Base-by-base conservation (phyloP, 2,113 vertebrate species). In the Okapia johnstoni region DNA sequence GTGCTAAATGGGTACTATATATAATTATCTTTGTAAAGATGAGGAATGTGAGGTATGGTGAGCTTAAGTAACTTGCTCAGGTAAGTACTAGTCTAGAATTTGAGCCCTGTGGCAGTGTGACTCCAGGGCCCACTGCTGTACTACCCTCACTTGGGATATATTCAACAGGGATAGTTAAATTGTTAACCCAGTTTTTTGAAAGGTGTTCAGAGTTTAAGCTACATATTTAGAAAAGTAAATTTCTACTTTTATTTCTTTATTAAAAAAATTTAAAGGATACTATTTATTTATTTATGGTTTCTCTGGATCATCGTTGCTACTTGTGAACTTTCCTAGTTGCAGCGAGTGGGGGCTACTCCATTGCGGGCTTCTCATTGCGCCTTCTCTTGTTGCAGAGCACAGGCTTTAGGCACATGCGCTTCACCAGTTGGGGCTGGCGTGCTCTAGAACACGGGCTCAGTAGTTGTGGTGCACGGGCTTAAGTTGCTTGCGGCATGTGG, bases 1-100 rank as follows among this genome's bases (percentile, higher is more conserved):
- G 40, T 94, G 7, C 57, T 9, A 94, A 79, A 4, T 90, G 21
- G 25, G 6, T 89, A 93, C 43, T 89, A 1, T 92, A 63, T 50
- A 14, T 70, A 85, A 79, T 43, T 33, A 26, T 14, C 48, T 57
- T 96, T 88, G 96, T 87, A 61, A 97, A 93, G 63, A 55, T 95
- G 36, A 96, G 46, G 57, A 92, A 87, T 61, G 4, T 77, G 79
- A 96, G 7, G 7, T 96, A 81, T 60, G 70, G 21, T 52, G 61
- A 81, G 36, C 19, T 73, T 92, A 88, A 81, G 19, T 70, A 86
- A 70, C 60, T 26, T 92, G 33, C 26, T 61, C 17, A 30, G 14
- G 93, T 90, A 85, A 93, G 33, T 70, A 85, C 36, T 87, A 85
- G 63, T 70, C 26, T 58, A 33, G 55, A 95, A 52, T 94, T 79